Conservation (phyloP, 2,888 invertebrate species). For the Nemoura dubitans region DNA sequence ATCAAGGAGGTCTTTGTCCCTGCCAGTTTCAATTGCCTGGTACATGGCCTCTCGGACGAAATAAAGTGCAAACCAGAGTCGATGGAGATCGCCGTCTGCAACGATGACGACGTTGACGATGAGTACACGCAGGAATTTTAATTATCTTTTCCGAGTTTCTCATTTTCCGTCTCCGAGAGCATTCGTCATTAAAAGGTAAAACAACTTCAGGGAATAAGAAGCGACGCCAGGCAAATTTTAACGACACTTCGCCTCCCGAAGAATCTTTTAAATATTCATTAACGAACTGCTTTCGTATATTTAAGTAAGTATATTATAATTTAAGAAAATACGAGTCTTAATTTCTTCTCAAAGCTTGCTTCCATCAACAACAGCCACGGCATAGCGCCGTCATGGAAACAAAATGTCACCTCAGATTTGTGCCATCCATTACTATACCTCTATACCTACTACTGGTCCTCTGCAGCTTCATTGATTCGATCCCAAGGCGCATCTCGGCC, state of each 20-base stretch:
- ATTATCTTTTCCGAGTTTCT: neutral
- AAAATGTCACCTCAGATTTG: neutral
- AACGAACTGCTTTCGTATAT: neutral
- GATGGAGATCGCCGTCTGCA: neutral
- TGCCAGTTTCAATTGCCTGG: neutral
- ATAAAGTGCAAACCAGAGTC: neutral
- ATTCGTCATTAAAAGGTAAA: neutral
- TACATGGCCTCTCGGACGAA: neutral
- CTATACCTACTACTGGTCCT: too few species aligned
- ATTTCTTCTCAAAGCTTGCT: neutral
- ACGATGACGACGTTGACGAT: neutral
- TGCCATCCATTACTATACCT: neutral
- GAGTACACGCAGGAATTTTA: neutral
- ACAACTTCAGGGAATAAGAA: neutral
- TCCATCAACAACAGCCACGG: too few species aligned
- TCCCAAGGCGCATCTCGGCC: neutral
- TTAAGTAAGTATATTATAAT: conserved; percentile 7
- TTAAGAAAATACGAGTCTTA: neutral
- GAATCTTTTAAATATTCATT: neutral
- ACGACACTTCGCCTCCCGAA: neutral
- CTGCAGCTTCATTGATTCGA: neutral
- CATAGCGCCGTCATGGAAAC: neutral
- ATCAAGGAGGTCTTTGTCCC: neutral
- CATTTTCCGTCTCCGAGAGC: neutral
- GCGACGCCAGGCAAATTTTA: neutral